These are phyloP conservation scores for Acholoe squamosa DNA, from an alignment of 2,888 invertebrate genomes.

Conservation along the genomic window DNA sequence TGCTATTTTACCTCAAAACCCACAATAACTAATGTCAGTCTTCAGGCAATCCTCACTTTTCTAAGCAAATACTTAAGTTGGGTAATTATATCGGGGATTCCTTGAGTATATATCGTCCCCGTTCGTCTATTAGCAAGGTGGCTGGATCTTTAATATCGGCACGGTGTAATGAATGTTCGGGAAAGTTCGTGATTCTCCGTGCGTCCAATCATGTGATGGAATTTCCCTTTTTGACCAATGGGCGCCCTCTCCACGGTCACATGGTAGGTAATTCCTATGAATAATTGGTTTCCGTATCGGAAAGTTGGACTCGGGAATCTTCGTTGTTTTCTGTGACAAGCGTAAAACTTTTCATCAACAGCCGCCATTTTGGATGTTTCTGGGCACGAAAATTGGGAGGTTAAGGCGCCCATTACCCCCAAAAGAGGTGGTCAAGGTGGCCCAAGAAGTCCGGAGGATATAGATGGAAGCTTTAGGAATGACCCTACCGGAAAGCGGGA, in stretches of 20 bases:
- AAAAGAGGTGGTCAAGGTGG: slow-evolving; percentile 40
- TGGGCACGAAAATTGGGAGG: slow-evolving; percentile 90
- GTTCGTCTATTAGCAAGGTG: slow-evolving; percentile 54
- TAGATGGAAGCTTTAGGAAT: slow-evolving; percentile 69
- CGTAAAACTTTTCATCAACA: slow-evolving; percentile 97
- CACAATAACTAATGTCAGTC: neutral
- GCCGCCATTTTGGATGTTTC: slow-evolving; percentile 96
- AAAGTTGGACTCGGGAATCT: slow-evolving; percentile 79
- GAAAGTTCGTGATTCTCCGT: slow-evolving; percentile 68
- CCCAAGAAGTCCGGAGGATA: slow-evolving; percentile 61
- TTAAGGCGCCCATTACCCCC: slow-evolving; percentile 75
- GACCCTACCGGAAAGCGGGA: slow-evolving; percentile 66
- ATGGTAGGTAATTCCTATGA: slow-evolving; percentile 74
- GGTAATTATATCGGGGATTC: slow-evolving; percentile 45
- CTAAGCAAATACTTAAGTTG: neutral
- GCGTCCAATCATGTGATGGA: slow-evolving; percentile 64
- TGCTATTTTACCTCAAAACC: too few relatives aligned
- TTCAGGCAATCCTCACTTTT: neutral
- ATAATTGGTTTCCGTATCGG: slow-evolving; percentile 79
- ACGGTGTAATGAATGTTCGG: slow-evolving; percentile 68
- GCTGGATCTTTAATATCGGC: slow-evolving; percentile 67
- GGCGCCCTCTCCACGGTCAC: slow-evolving; percentile 70
- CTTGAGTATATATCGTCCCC: neutral
- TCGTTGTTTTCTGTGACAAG: slow-evolving; percentile 91
- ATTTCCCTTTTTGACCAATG: slow-evolving; percentile 66